These are phyloP conservation scores for Crypturellus tataupa DNA, from an alignment of 2,797 vertebrate genomes.

Conservation along the genomic window DNA sequence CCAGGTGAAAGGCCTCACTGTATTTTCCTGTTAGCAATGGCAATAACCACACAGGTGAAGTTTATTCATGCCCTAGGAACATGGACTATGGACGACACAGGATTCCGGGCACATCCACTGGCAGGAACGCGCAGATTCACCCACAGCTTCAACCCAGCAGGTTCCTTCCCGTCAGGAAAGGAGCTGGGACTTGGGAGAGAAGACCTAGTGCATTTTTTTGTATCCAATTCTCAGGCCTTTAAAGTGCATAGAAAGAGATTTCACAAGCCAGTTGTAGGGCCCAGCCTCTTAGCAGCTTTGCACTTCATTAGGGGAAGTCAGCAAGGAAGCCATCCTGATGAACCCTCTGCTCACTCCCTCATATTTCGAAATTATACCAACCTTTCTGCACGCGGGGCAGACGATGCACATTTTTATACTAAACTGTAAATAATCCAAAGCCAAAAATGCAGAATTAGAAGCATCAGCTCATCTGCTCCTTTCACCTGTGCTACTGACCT, in stretches of 20 bases:
- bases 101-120: background rate
- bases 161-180: background rate
- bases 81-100: rapidly evolving
- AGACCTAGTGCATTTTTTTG: background rate
- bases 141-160: background rate
- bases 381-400: background rate
- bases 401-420: background rate
- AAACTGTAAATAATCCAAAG: background rate
- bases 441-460: background rate
- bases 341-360: background rate
- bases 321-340: background rate
- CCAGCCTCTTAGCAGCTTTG: background rate
- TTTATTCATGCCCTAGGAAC: background rate
- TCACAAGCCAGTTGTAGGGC: background rate
- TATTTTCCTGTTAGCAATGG: background rate
- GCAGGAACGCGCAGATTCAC: background rate
- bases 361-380: background rate
- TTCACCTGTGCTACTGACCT: background rate
- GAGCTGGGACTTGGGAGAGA: background rate
- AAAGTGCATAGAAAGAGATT: background rate
- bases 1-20: background rate
- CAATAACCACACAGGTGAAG: background rate
- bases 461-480: background rate
- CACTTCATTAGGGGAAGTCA: background rate
- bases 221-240: background rate